Evolutionary conservation across 2,113 vertebrate genomes (phyloP).

Genomic region (Cepphus grylle): DNA sequence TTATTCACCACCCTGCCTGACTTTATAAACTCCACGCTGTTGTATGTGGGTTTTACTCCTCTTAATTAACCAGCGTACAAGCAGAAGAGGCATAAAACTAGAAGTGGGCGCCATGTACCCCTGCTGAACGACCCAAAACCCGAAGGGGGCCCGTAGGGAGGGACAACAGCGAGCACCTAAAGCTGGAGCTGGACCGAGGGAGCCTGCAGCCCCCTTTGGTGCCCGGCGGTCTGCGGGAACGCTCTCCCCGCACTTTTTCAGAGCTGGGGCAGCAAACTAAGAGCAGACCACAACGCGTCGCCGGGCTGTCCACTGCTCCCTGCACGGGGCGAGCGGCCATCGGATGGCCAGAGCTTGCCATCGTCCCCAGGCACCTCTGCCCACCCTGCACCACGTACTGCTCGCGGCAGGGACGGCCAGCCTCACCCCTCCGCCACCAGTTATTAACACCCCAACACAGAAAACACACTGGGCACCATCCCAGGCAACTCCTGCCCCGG

Average conservation of each 20-base stretch:
- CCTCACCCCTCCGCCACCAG: not conserved
- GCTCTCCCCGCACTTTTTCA: not conserved
- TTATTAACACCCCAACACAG: not conserved
- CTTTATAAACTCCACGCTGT: constrained; percentile 5
- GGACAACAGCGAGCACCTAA: not conserved
- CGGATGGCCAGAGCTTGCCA: not conserved
- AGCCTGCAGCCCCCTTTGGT: not conserved
- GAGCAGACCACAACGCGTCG: rapidly evolving
- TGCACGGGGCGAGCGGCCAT: rapidly evolving
- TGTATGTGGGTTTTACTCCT: not conserved
- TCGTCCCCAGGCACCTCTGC: not conserved
- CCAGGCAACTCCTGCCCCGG: not conserved
- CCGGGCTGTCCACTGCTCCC: not conserved
- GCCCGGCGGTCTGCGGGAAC: not conserved
- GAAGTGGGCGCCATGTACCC: rapidly evolving
- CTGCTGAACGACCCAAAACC: rapidly evolving
- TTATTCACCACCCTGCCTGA: constrained; percentile 51
- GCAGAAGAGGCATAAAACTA: not conserved
- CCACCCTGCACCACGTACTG: rapidly evolving
- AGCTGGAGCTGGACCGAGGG: not conserved
- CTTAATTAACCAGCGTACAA: not conserved
- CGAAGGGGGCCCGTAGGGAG: not conserved
- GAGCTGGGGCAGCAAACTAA: not conserved
- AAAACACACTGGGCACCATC: not conserved
- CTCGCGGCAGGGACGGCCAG: not conserved